Conservation (phyloP, 2,113 vertebrate genomes). For the Nansenia antarctica region DNA sequence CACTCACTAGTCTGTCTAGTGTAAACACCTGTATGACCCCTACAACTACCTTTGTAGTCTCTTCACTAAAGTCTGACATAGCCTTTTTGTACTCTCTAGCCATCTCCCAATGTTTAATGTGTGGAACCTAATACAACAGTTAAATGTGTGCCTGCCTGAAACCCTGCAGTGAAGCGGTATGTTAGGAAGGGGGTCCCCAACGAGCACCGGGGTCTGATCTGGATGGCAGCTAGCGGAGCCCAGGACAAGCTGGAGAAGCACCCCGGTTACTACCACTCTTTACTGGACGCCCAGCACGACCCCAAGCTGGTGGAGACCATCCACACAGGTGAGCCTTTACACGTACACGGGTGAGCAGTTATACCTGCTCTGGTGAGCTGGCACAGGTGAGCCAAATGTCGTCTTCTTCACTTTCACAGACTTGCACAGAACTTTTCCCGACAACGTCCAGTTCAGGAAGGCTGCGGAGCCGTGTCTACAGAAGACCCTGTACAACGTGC, state of each 20-base stretch:
- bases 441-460: slow-evolving; percentile 89
- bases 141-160: too few species aligned
- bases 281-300: slow-evolving; percentile 81
- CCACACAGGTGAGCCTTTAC: slow-evolving; percentile 81
- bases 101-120: too few species aligned
- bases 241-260: slow-evolving; percentile 88
- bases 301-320: slow-evolving; percentile 86
- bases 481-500: slow-evolving; percentile 83
- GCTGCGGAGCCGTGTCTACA: slow-evolving; percentile 83
- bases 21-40: too few species aligned
- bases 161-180: slow-evolving; percentile 90
- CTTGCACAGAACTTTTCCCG: slow-evolving; percentile 96
- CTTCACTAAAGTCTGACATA: too few species aligned
- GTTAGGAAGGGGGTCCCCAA: slow-evolving; percentile 93
- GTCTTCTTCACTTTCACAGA: too few species aligned
- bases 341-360: neutral
- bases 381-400: too few species aligned
- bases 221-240: slow-evolving; percentile 93
- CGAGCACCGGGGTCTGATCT: slow-evolving; percentile 85
- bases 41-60: too few species aligned
- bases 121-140: too few species aligned
- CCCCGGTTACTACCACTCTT: slow-evolving; percentile 84
- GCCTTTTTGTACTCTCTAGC: too few species aligned
- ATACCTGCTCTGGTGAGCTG: neutral
- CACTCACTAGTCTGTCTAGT: too few species aligned